Percentiles rank a stretch among this genome's conserved stretches.
Evolutionary conservation across 2,888 invertebrate species (phyloP).

Genomic region (Morpho achilles): DNA sequence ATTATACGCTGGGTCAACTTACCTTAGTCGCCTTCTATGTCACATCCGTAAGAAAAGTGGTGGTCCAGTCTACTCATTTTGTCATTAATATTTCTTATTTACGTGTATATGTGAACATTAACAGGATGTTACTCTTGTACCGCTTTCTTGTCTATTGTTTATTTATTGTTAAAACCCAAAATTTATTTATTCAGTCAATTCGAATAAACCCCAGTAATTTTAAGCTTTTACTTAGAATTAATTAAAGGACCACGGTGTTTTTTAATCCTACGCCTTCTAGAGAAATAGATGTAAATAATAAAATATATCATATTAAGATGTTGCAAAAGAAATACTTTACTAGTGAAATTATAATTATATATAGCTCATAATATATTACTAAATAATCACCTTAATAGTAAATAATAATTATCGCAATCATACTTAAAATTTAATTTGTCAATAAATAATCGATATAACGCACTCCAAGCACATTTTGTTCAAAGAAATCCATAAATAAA

Average conservation of each 20-base stretch:
- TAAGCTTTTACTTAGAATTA: slow-evolving; percentile 37
- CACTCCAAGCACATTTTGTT: slow-evolving; percentile 30
- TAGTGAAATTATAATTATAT: slow-evolving; percentile 17
- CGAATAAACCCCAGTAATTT: slow-evolving; percentile 37
- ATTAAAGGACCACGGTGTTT: slow-evolving; percentile 61
- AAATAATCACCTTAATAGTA: slow-evolving; percentile 8
- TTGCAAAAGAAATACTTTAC: slow-evolving; percentile 36
- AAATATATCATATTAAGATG: slow-evolving; percentile 22
- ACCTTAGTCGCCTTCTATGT: no score
- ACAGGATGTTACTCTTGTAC: neutral
- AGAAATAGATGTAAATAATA: slow-evolving; percentile 27
- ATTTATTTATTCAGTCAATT: slow-evolving; percentile 33
- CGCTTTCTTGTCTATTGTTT: neutral
- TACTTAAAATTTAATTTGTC: slow-evolving; percentile 3
- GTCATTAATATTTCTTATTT: no score
- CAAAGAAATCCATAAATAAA: slow-evolving; percentile 25
- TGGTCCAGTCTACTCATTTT: no score
- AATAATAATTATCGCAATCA: slow-evolving; percentile 1
- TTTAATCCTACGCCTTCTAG: slow-evolving; percentile 64
- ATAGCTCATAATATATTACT: slow-evolving; percentile 12
- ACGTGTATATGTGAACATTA: neutral
- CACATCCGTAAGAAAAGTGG: no score
- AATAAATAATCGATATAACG: slow-evolving; percentile 13
- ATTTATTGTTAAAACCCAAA: no score
- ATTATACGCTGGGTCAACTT: no score